Conservation (phyloP, 2,888 invertebrate species). For the Dysmachus trigonus region DNA sequence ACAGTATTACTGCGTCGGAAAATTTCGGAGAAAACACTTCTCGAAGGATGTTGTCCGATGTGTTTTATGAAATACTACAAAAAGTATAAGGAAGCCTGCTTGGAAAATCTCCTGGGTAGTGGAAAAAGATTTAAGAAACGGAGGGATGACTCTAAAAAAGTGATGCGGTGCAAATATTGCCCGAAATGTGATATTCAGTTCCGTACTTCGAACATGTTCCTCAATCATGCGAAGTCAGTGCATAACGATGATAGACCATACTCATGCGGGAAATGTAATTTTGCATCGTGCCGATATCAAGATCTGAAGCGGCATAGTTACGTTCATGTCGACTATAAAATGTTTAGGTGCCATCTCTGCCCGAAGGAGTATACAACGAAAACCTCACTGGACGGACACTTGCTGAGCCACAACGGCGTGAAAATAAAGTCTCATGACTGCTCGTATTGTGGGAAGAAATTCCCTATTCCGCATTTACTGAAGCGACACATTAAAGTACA, state of each 20-base stretch:
- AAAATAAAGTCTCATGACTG: conserved; percentile 17
- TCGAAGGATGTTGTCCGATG: background rate
- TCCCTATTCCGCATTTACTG: background rate
- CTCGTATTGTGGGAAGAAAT: background rate
- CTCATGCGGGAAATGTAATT: background rate
- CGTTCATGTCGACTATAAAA: background rate
- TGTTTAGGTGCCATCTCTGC: background rate
- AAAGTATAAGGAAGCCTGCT: background rate
- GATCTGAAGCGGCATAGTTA: conserved; percentile 4
- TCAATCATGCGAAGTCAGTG: background rate
- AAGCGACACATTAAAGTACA: background rate
- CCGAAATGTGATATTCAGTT: background rate
- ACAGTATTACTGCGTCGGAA: background rate
- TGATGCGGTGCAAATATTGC: conserved; percentile 4
- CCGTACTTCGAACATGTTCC: background rate
- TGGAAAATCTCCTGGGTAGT: background rate
- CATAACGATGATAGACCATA: background rate
- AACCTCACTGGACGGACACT: background rate
- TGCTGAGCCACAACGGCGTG: background rate
- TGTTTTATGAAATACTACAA: conserved; percentile 4
- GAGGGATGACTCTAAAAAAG: background rate
- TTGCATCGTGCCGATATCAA: background rate
- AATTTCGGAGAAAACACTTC: background rate
- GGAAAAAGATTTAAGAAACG: background rate
- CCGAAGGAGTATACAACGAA: conserved; percentile 10